A percentile compares a stretch with the other conserved stretches of the same genome.
These are phyloP conservation scores for Probosciger aterrimus DNA, from an alignment of 2,113 vertebrate genomes.

Conservation along the genomic window DNA sequence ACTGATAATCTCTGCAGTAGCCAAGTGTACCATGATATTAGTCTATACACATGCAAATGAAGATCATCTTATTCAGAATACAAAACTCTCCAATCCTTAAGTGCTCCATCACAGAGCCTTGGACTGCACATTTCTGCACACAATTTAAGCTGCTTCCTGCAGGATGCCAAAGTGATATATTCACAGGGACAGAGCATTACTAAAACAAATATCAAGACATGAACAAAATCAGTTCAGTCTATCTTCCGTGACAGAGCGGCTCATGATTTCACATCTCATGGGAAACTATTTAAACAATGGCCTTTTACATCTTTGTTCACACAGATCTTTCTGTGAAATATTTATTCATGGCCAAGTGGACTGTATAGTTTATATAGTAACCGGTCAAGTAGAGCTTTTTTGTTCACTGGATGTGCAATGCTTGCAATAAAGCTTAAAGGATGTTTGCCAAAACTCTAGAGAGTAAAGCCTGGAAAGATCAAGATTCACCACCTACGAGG, in stretches of 20 bases:
- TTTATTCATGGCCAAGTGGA: background rate
- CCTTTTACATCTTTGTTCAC: background rate
- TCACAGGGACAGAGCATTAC: background rate
- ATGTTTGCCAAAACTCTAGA: background rate
- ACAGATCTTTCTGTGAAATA: background rate
- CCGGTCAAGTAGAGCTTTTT: background rate
- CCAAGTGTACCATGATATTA: background rate
- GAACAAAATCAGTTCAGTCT: background rate
- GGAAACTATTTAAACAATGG: background rate
- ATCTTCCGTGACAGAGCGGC: background rate
- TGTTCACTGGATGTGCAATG: background rate
- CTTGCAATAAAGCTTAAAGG: background rate
- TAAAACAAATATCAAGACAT: slow-evolving; percentile 11
- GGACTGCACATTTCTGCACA: background rate
- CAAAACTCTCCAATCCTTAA: background rate
- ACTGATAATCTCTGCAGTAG: background rate
- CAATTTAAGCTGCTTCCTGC: background rate
- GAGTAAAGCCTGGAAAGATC: background rate
- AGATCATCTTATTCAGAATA: background rate
- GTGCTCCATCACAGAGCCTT: background rate
- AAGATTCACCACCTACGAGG: background rate
- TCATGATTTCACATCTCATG: background rate
- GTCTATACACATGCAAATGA: background rate
- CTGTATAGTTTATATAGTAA: background rate
- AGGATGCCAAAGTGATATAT: background rate